phyloP scores from a whole-genome alignment of 1,140 invertebrate species.

The Pristionchus pacificus region DNA sequence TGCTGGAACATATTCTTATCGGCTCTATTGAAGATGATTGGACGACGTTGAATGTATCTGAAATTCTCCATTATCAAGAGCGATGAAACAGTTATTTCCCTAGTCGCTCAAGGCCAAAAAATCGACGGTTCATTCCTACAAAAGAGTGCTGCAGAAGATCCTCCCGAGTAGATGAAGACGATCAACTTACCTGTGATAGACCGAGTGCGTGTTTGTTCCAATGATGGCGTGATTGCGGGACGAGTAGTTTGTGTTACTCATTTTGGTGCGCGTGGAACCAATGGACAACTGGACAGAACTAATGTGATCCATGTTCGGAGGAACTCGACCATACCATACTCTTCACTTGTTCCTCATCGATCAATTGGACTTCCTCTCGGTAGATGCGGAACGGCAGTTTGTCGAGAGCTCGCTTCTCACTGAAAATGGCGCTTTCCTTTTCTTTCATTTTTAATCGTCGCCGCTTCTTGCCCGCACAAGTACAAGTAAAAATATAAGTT shows the following conservation, averaged over 20 bases:
- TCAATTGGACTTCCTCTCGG: conserved; percentile 51
- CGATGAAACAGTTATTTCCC: too few relatives aligned
- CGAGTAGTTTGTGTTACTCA: conserved; percentile 48
- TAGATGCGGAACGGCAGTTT: conserved; percentile 56
- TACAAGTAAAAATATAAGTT: too few relatives aligned
- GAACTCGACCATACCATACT: conserved; percentile 42
- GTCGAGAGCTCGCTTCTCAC: conserved; percentile 48
- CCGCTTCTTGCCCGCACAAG: not conserved
- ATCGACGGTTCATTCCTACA: not conserved
- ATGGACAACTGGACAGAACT: conserved; percentile 43
- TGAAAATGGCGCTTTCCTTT: conserved; percentile 25
- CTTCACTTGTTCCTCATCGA: conserved; percentile 52
- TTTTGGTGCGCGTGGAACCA: conserved; percentile 49
- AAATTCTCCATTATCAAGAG: not conserved
- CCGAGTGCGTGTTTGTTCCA: conserved; percentile 54
- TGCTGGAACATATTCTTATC: conserved; percentile 42
- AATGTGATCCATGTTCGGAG: not conserved
- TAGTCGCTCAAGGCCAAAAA: too few relatives aligned
- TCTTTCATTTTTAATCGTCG: not conserved
- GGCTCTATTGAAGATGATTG: conserved; percentile 45
- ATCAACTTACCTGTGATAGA: too few relatives aligned
- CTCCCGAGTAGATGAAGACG: too few relatives aligned
- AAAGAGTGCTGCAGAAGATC: not conserved
- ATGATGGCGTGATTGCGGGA: conserved; percentile 52
- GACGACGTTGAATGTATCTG: conserved; percentile 47